Percentiles rank a stretch among this genome's conserved stretches.
phyloP scores from a whole-genome alignment of 2,113 vertebrate species.

The Dinomys branickii region DNA sequence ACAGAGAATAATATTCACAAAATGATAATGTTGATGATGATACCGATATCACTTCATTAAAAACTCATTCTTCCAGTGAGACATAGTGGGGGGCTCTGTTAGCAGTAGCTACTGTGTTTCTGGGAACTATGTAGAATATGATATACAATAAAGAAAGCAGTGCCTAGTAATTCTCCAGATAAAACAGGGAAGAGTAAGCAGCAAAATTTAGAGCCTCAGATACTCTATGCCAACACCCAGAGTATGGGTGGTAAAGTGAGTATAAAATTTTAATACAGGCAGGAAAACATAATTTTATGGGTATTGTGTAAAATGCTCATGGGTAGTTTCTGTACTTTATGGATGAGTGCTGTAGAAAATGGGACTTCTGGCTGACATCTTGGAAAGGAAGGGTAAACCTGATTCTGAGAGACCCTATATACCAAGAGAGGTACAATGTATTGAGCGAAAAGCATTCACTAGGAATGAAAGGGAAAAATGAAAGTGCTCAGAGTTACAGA shows the following conservation, averaged over 20 bases:
- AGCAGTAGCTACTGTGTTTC: slow-evolving; percentile 6
- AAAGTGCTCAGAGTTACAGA: slow-evolving; percentile 41
- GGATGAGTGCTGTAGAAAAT: neutral
- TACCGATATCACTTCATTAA: slow-evolving; percentile 28
- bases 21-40: slow-evolving; percentile 25
- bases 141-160: slow-evolving; percentile 29
- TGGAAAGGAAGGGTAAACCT: slow-evolving; percentile 14
- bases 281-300: slow-evolving; percentile 40
- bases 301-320: neutral
- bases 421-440: neutral
- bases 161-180: slow-evolving; percentile 30
- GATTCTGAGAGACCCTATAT: neutral
- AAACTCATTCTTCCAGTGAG: slow-evolving; percentile 27
- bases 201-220: neutral
- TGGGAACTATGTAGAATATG: slow-evolving; percentile 12
- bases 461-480: slow-evolving; percentile 57
- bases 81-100: neutral
- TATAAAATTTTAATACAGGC: slow-evolving; percentile 49
- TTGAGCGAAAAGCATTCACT: slow-evolving; percentile 7
- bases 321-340: neutral
- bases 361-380: slow-evolving; percentile 30
- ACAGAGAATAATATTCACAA: slow-evolving; percentile 39
- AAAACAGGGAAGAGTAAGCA: slow-evolving; percentile 56
- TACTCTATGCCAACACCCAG: slow-evolving; percentile 38
- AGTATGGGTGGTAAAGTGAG: slow-evolving; percentile 56